Conservation (phyloP, 2,113 vertebrate genomes). For the Chionomys nivalis region DNA sequence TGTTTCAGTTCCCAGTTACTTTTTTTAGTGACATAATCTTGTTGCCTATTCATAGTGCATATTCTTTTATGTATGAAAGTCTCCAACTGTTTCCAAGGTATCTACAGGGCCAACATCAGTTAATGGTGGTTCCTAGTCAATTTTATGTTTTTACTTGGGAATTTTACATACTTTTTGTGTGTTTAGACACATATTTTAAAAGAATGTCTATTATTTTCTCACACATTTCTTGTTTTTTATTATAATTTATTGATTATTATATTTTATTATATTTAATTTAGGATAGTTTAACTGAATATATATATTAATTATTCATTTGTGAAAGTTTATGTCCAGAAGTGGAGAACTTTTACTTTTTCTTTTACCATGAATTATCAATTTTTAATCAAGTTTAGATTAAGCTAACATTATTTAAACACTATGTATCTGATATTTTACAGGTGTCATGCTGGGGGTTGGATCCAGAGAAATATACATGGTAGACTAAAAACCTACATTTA, state of each 20-base stretch:
- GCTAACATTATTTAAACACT: neutral
- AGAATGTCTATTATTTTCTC: neutral
- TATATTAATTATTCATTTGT: neutral
- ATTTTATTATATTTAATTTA: neutral
- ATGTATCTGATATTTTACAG: neutral
- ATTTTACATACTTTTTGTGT: neutral
- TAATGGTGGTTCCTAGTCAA: neutral
- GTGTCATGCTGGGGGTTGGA: neutral
- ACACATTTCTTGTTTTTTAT: neutral
- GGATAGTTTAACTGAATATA: neutral
- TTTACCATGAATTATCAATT: neutral
- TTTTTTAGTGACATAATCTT: neutral
- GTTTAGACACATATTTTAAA: neutral
- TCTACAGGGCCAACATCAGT: neutral
- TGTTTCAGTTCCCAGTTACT: neutral
- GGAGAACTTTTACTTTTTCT: neutral
- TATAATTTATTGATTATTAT: neutral
- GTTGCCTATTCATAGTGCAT: neutral
- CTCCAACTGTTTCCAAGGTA: neutral
- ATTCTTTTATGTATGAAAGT: neutral
- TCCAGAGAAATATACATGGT: neutral
- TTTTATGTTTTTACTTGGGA: neutral
- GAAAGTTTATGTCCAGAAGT: neutral
- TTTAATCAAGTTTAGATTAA: neutral
- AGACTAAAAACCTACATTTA: neutral